phyloP scores from a whole-genome alignment of 2,888 invertebrate species.

The Lamproptera curius region DNA sequence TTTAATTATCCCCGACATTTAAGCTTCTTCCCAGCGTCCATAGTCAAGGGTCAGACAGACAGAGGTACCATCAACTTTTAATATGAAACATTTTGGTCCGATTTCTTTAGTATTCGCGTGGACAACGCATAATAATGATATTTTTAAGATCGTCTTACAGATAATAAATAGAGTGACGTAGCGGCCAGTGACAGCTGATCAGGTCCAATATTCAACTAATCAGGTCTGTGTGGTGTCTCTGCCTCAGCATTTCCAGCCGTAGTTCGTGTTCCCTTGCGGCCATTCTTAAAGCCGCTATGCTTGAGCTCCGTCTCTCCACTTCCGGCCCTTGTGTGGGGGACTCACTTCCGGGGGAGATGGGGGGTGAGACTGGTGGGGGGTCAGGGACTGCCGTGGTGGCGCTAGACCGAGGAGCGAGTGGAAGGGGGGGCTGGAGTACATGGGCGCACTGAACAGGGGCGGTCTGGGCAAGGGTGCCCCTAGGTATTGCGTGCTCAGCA shows the following conservation, averaged over 20 bases:
- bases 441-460: constrained; percentile 80
- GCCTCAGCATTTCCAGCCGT: constrained; percentile 88
- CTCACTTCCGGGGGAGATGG: constrained; percentile 70
- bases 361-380: constrained; percentile 74
- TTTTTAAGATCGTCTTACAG: no score
- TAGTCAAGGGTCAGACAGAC: no score
- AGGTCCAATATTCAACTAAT: constrained; percentile 81
- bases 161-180: neutral
- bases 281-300: constrained; percentile 90
- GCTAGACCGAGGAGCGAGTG: constrained; percentile 64
- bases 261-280: constrained; percentile 95
- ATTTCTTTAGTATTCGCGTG: no score
- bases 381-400: constrained; percentile 70
- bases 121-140: no score
- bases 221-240: constrained; percentile 85
- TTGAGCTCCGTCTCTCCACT: constrained; percentile 89
- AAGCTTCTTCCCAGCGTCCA: no score
- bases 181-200: neutral
- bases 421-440: constrained; percentile 79
- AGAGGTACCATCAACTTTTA: no score
- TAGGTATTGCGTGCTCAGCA: constrained; percentile 73
- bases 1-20: no score
- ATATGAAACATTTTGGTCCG: no score
- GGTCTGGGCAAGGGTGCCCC: constrained; percentile 64
- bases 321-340: constrained; percentile 81